A percentile compares a stretch with the other conserved stretches of the same genome.
These are phyloP conservation scores for Lepidocyrtinus sp. DNA, from an alignment of 2,888 invertebrate species.

Conservation along the genomic window DNA sequence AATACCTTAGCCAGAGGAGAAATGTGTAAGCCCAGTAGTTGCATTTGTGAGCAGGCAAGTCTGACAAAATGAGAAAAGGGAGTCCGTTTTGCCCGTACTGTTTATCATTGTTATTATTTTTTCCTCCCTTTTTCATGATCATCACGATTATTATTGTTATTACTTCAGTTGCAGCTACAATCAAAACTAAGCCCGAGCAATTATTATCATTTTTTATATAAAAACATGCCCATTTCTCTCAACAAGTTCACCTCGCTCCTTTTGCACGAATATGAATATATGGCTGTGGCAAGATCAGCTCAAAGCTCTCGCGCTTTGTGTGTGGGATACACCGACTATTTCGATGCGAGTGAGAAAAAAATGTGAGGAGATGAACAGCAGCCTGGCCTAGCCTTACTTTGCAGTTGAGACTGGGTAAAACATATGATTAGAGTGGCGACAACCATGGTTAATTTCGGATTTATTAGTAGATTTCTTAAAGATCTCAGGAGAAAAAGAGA, in stretches of 20 bases:
- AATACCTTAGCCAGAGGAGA: not conserved
- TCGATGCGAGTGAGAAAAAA: slow-evolving; percentile 3
- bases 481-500: not conserved
- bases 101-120: slow-evolving; percentile 23
- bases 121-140: slow-evolving; percentile 19
- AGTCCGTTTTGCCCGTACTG: slow-evolving; percentile 6
- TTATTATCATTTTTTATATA: slow-evolving; percentile 46
- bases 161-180: slow-evolving; percentile 16
- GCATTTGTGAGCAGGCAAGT: slow-evolving; percentile 35
- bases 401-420: slow-evolving; percentile 26
- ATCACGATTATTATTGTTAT: slow-evolving; percentile 16
- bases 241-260: slow-evolving; percentile 48
- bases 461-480: slow-evolving; percentile 35
- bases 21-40: slow-evolving; percentile 57
- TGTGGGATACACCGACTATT: slow-evolving; percentile 33
- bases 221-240: slow-evolving; percentile 50
- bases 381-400: not conserved
- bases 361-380: slow-evolving; percentile 21
- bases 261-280: slow-evolving; percentile 17
- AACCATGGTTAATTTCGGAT: slow-evolving; percentile 42
- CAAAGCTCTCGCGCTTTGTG: slow-evolving; percentile 20
- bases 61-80: slow-evolving; percentile 4
- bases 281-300: not conserved
- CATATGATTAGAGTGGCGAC: slow-evolving; percentile 61
- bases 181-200: slow-evolving; percentile 30